Percentiles rank a stretch among this genome's conserved stretches.
Conservation (phyloP, 2,113 vertebrate species). For the Acinonyx jubatus region DNA sequence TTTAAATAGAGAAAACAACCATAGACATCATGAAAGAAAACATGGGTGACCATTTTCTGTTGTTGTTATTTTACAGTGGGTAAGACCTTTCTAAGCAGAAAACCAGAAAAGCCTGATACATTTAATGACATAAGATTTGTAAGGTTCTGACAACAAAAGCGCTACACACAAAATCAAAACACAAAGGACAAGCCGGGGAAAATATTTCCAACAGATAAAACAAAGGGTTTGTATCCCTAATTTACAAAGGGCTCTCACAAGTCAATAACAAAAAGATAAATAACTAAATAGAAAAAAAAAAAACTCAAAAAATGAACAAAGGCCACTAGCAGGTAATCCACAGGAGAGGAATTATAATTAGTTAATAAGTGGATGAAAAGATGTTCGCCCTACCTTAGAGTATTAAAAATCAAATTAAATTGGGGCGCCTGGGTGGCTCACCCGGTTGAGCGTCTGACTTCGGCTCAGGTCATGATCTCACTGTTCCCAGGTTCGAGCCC, state of each 20-base stretch:
- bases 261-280: neutral
- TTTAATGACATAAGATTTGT: neutral
- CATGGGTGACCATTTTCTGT: neutral
- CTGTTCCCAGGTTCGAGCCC: too few relatives aligned
- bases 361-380: neutral
- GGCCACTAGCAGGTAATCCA: neutral
- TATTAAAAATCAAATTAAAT: neutral
- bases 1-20: neutral
- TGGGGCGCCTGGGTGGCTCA: too few relatives aligned
- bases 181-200: slow-evolving; percentile 16
- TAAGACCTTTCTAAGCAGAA: slow-evolving; percentile 39
- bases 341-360: neutral
- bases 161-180: slow-evolving; percentile 20
- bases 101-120: neutral
- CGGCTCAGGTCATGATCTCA: too few relatives aligned
- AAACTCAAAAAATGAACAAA: neutral
- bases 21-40: neutral
- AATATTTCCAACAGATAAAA: slow-evolving; percentile 42
- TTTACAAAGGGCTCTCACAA: slow-evolving; percentile 60
- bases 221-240: slow-evolving; percentile 47
- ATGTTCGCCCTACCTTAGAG: neutral
- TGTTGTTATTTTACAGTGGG: neutral
- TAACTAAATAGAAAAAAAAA: neutral
- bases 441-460: too few relatives aligned
- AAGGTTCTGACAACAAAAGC: slow-evolving; percentile 22